phyloP scores from a whole-genome alignment of 2,113 vertebrate genomes.

The Neolamprologus tretocephalus region DNA sequence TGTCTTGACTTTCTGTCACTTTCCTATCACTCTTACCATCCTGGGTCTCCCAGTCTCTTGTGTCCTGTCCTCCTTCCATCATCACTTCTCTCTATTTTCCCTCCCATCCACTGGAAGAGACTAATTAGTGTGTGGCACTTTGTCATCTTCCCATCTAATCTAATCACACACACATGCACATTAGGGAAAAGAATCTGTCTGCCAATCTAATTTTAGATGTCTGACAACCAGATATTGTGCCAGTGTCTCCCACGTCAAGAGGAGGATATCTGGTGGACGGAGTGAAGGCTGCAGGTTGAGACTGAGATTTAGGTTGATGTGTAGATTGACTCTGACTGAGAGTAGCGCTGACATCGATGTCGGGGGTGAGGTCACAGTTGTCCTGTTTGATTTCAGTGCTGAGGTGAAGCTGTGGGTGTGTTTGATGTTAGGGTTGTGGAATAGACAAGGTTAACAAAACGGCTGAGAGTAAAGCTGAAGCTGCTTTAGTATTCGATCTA shows the following conservation, averaged over 20 bases:
- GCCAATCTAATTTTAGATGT: slow-evolving; percentile 53
- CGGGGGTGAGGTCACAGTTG: background rate
- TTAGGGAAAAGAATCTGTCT: slow-evolving; percentile 38
- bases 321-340: background rate
- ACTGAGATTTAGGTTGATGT: background rate
- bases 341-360: background rate
- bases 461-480: background rate
- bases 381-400: background rate
- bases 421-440: background rate
- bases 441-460: background rate
- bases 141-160: slow-evolving; percentile 44
- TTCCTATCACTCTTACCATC: slow-evolving; percentile 16
- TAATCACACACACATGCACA: slow-evolving; percentile 28
- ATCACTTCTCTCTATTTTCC: slow-evolving; percentile 3
- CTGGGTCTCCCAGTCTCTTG: slow-evolving; percentile 15
- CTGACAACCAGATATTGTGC: slow-evolving; percentile 37
- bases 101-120: slow-evolving; percentile 31
- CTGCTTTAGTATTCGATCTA: background rate
- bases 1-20: slow-evolving; percentile 14
- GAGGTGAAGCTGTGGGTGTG: background rate
- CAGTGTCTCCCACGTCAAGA: slow-evolving; percentile 5
- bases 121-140: slow-evolving; percentile 59
- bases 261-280: slow-evolving; percentile 20
- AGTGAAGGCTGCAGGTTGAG: background rate
- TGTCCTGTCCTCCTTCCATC: slow-evolving; percentile 54